These are phyloP conservation scores for Sebastes elongatus DNA, from an alignment of 2,797 vertebrate species.

Conservation along the genomic window DNA sequence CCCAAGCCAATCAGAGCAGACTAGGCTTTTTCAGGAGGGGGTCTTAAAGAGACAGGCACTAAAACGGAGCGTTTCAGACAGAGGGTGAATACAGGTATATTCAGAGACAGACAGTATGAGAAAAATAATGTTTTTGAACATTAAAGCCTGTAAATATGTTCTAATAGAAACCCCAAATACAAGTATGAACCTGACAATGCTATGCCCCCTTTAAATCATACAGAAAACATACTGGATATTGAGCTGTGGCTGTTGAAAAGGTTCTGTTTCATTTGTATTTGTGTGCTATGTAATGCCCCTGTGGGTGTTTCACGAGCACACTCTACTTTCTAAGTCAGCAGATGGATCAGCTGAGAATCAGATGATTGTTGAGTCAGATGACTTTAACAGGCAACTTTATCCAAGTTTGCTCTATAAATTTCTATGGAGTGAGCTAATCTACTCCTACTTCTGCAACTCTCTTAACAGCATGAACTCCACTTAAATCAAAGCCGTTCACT, in stretches of 20 bases:
- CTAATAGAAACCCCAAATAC: no score
- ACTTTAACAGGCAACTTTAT: slow-evolving; percentile 57
- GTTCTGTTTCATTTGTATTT: background rate
- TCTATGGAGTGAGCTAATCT: slow-evolving; percentile 23
- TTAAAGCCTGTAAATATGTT: no score
- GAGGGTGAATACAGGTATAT: no score
- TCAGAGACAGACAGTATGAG: no score
- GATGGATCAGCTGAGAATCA: slow-evolving; percentile 77
- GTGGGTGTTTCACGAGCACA: slow-evolving; percentile 40
- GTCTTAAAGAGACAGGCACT: background rate
- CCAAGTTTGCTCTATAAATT: slow-evolving; percentile 38
- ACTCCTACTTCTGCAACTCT: background rate
- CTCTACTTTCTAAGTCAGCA: slow-evolving; percentile 66
- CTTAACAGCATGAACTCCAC: slow-evolving; percentile 15
- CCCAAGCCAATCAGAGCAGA: background rate
- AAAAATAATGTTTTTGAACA: no score
- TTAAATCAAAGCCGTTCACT: slow-evolving; percentile 25
- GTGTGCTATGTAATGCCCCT: slow-evolving; percentile 23
- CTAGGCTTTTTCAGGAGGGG: background rate
- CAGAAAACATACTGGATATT: background rate
- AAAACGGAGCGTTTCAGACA: no score
- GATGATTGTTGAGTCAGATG: slow-evolving; percentile 75
- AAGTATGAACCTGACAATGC: no score
- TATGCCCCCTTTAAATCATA: background rate
- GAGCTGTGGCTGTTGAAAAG: background rate